A percentile compares a stretch with the other conserved stretches of the same genome.
Evolutionary conservation across 2,113 vertebrate species (phyloP).

Genomic region (Marcusenius ussheri): DNA sequence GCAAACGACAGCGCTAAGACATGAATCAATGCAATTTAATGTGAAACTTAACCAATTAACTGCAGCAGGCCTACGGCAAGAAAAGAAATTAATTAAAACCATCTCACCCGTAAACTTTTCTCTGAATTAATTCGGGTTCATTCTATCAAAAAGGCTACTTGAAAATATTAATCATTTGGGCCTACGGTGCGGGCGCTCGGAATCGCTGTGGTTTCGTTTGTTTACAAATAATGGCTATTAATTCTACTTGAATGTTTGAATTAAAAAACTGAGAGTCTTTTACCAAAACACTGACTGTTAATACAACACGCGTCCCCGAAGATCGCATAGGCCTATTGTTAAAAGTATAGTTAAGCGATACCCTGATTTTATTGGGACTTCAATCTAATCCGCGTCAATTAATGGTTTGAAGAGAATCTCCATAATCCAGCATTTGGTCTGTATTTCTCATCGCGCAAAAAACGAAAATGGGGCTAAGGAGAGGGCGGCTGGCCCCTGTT

Average conservation of each 20-base stretch:
- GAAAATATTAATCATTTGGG: neutral
- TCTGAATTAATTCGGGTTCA: neutral
- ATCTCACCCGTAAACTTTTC: neutral
- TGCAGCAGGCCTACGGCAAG: neutral
- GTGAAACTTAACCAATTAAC: neutral
- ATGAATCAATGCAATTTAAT: neutral
- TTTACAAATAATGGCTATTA: neutral
- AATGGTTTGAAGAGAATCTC: constrained; percentile 21
- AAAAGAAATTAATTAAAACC: neutral
- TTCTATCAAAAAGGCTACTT: neutral
- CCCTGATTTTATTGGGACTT: neutral
- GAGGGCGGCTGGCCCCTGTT: neutral
- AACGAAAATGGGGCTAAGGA: neutral
- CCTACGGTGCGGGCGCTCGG: neutral
- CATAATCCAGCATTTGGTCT: constrained; percentile 11
- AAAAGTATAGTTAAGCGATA: neutral
- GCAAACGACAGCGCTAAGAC: neutral
- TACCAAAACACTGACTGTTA: neutral
- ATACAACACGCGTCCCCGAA: neutral
- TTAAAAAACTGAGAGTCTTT: neutral
- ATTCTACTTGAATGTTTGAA: neutral
- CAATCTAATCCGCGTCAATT: constrained; percentile 18
- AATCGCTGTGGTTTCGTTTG: neutral
- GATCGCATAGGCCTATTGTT: neutral
- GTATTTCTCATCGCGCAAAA: neutral